Conservation (phyloP, 2,113 vertebrate species). For the Spheniscus mendiculus region DNA sequence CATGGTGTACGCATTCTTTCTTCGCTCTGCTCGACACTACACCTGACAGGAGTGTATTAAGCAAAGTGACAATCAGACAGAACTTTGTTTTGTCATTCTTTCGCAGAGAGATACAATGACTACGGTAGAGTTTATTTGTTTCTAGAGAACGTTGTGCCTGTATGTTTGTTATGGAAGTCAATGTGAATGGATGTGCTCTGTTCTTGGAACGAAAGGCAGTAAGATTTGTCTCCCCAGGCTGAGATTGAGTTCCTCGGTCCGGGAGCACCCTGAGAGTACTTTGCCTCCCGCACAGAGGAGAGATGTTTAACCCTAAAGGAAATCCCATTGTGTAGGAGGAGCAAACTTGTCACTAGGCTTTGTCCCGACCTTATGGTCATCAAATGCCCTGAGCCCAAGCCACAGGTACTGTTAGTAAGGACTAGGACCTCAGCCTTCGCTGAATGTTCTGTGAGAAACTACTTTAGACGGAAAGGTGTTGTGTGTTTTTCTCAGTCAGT, state of each 20-base stretch:
- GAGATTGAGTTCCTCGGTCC: not conserved
- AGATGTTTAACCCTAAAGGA: not conserved
- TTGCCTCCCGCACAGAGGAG: not conserved
- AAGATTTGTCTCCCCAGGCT: not conserved
- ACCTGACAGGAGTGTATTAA: not conserved
- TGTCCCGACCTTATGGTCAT: not conserved
- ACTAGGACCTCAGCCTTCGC: fast-evolving
- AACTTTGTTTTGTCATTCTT: not conserved
- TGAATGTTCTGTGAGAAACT: not conserved
- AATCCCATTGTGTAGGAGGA: not conserved
- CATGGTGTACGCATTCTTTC: not conserved
- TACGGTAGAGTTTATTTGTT: not conserved
- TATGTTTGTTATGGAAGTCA: not conserved
- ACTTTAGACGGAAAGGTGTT: not conserved
- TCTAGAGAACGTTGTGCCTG: not conserved
- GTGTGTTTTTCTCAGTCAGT: not conserved
- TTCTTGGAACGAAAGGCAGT: not conserved
- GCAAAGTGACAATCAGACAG: not conserved
- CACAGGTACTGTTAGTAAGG: not conserved
- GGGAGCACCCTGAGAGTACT: not conserved
- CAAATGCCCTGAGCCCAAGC: not conserved
- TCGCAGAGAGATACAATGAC: not conserved
- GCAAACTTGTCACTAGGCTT: not conserved
- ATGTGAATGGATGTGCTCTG: not conserved
- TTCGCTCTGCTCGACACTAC: not conserved